phyloP scores from a whole-genome alignment of 2,888 invertebrate genomes.

The Parascotia fuliginaria region DNA sequence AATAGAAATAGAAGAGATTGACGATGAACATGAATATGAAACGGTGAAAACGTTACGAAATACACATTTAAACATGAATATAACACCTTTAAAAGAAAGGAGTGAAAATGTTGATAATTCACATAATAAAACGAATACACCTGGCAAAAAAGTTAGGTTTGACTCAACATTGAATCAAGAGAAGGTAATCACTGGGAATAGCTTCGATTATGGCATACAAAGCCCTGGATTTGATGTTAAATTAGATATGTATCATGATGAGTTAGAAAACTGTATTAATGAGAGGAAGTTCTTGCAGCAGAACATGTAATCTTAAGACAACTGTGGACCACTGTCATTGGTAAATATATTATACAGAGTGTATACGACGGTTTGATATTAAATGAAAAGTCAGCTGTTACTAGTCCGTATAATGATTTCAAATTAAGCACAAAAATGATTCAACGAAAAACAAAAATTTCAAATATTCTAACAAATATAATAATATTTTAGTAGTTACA shows the following conservation, averaged over 20 bases:
- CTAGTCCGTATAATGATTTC: no score
- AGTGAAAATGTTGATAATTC: constrained; percentile 62
- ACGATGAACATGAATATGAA: constrained; percentile 76
- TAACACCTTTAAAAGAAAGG: constrained; percentile 72
- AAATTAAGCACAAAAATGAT: no score
- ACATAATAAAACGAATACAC: constrained; percentile 66
- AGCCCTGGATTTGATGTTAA: constrained; percentile 79
- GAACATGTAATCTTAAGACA: constrained; percentile 62
- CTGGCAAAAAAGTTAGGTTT: constrained; percentile 79
- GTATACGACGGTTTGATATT: no score
- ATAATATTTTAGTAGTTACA: no score
- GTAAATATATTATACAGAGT: no score
- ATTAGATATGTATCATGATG: constrained; percentile 81
- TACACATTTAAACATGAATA: constrained; percentile 74
- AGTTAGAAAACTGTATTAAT: constrained; percentile 82
- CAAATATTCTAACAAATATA: no score
- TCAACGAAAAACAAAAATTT: no score
- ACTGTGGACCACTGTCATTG: no score
- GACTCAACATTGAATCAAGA: constrained; percentile 80
- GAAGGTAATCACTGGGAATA: constrained; percentile 80
- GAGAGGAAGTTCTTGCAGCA: constrained; percentile 79
- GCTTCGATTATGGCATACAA: constrained; percentile 74
- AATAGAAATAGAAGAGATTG: constrained; percentile 73
- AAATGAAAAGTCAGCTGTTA: no score
- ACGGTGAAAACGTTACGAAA: constrained; percentile 77